Conservation (phyloP, 2,797 vertebrate species). For the Leptoclinus maculatus region DNA sequence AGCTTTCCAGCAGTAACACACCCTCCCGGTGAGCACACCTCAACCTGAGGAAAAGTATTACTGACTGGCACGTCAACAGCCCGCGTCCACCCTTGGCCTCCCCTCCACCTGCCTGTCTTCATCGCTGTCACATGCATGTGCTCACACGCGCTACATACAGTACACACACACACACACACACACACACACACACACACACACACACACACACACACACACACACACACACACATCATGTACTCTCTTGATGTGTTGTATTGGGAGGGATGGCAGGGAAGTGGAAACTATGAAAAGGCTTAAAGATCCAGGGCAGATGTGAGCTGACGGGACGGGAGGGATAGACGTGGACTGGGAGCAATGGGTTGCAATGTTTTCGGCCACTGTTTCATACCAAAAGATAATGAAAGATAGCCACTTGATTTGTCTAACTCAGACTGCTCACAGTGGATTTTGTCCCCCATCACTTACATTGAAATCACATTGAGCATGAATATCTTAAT, state of each 20-base stretch:
- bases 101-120: constrained; percentile 62
- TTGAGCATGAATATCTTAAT: neutral
- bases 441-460: neutral
- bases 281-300: constrained; percentile 75
- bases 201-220: constrained; percentile 5
- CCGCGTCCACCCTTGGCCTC: constrained; percentile 48
- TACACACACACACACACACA: constrained; percentile 23
- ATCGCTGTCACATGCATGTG: constrained; percentile 62
- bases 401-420: neutral
- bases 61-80: constrained; percentile 58
- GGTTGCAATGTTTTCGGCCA: constrained; percentile 27
- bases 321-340: constrained; percentile 54
- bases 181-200: constrained; percentile 21
- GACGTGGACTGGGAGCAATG: constrained; percentile 32
- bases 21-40: constrained; percentile 64
- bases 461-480: neutral
- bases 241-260: constrained; percentile 47
- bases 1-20: constrained; percentile 70
- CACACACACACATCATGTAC: constrained; percentile 15
- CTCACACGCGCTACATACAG: constrained; percentile 36
- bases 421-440: neutral
- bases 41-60: constrained; percentile 77
- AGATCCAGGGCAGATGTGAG: constrained; percentile 77
- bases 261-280: constrained; percentile 65
- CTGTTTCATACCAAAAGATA: neutral